Evolutionary conservation across 1,140 invertebrate species (phyloP).

Genomic region (Varroa destructor): DNA sequence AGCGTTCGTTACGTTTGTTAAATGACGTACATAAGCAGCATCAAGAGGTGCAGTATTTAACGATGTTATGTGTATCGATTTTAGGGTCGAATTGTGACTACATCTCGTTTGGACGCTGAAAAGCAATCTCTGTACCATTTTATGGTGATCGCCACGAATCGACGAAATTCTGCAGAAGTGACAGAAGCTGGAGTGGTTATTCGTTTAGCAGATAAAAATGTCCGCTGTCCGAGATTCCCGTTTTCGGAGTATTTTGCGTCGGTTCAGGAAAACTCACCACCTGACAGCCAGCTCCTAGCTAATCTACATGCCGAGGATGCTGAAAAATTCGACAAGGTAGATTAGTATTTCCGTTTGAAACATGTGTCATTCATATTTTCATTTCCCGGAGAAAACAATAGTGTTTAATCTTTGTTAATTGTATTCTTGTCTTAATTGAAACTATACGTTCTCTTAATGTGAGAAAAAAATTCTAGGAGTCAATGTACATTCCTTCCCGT

Average conservation of each 20-base stretch:
- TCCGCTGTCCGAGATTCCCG: slow-evolving; percentile 36
- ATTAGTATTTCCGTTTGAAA: background rate
- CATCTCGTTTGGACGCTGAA: slow-evolving; percentile 33
- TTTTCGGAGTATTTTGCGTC: slow-evolving; percentile 37
- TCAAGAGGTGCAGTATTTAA: too few relatives aligned
- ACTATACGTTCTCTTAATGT: too few relatives aligned
- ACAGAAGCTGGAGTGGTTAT: slow-evolving; percentile 36
- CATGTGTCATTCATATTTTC: too few relatives aligned
- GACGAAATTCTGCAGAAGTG: slow-evolving; percentile 32
- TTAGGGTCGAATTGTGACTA: slow-evolving; percentile 35
- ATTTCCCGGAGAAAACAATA: too few relatives aligned
- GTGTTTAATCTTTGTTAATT: too few relatives aligned
- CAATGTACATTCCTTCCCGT: too few relatives aligned
- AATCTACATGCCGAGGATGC: slow-evolving; percentile 35
- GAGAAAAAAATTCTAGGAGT: too few relatives aligned
- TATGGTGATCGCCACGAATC: slow-evolving; percentile 35
- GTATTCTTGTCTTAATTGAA: too few relatives aligned
- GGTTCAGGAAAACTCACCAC: slow-evolving; percentile 35
- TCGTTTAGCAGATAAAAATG: slow-evolving; percentile 33
- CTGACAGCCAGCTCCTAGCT: slow-evolving; percentile 35
- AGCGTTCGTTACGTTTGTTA: too few relatives aligned
- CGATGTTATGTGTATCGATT: too few relatives aligned
- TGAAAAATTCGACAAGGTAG: slow-evolving; percentile 35
- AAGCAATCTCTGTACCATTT: slow-evolving; percentile 35
- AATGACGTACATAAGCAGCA: too few relatives aligned